Evolutionary conservation across 2,113 vertebrate species (phyloP).

Genomic region (Chiloscyllium plagiosum): DNA sequence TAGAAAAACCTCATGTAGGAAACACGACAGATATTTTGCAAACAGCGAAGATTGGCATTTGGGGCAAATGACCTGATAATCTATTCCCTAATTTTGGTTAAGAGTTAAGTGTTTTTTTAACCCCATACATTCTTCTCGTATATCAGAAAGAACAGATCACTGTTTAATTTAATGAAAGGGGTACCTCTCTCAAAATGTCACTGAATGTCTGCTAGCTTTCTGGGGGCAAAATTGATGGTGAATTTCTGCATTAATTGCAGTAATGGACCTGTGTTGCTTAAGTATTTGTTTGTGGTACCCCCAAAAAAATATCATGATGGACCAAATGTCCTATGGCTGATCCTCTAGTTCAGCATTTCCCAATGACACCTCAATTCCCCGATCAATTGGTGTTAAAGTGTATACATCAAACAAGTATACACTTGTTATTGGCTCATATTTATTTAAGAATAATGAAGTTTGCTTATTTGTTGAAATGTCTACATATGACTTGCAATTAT

Average conservation of each 20-base stretch:
- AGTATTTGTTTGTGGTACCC: background rate
- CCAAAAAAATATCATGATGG: background rate
- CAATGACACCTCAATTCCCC: background rate
- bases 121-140: background rate
- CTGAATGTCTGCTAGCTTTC: background rate
- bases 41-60: background rate
- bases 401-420: background rate
- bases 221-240: background rate
- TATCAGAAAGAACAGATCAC: no score
- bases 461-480: background rate
- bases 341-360: background rate
- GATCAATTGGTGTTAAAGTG: background rate
- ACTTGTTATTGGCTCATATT: background rate
- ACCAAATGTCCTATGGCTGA: background rate
- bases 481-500: no score
- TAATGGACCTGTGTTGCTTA: accelerated
- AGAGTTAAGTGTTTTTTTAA: background rate
- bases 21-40: background rate
- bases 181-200: background rate
- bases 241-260: background rate
- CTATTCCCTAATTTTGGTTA: background rate
- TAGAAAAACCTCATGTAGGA: background rate
- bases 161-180: background rate
- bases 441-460: background rate
- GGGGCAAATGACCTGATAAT: background rate